These are phyloP conservation scores for Ramphastos sulfuratus DNA, from an alignment of 2,113 vertebrate species.

Conservation along the genomic window DNA sequence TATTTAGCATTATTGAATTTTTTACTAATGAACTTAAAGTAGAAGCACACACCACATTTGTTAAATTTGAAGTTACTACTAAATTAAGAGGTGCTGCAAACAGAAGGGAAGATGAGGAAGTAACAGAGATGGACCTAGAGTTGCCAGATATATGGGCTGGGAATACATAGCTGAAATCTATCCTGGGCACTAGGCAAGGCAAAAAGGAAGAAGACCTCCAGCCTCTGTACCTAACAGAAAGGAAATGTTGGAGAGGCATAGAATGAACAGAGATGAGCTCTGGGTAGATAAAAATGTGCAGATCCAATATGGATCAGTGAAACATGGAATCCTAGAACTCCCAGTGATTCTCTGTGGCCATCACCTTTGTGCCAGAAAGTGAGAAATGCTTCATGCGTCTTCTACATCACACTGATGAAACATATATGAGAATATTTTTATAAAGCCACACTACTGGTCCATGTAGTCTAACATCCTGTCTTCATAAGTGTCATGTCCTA, in stretches of 20 bases:
- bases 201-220: neutral
- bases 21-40: neutral
- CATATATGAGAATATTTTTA: neutral
- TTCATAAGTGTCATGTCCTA: neutral
- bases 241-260: neutral
- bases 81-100: neutral
- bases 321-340: neutral
- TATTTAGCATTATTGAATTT: neutral
- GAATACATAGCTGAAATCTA: neutral
- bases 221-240: neutral
- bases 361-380: neutral
- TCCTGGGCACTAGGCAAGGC: neutral
- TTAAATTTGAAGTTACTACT: constrained; percentile 2
- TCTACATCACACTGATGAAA: neutral
- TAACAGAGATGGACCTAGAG: neutral
- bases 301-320: neutral
- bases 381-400: neutral
- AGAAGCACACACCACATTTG: neutral
- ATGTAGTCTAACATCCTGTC: neutral
- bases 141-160: neutral
- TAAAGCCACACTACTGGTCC: neutral
- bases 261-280: neutral
- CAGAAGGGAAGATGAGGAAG: neutral
- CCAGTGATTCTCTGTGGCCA: neutral
- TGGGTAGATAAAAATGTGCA: neutral